Evolutionary conservation across 2,113 vertebrate genomes (phyloP), one percentile per base, ranked within the genome.

Genomic region (Apodemus sylvaticus): DNA sequence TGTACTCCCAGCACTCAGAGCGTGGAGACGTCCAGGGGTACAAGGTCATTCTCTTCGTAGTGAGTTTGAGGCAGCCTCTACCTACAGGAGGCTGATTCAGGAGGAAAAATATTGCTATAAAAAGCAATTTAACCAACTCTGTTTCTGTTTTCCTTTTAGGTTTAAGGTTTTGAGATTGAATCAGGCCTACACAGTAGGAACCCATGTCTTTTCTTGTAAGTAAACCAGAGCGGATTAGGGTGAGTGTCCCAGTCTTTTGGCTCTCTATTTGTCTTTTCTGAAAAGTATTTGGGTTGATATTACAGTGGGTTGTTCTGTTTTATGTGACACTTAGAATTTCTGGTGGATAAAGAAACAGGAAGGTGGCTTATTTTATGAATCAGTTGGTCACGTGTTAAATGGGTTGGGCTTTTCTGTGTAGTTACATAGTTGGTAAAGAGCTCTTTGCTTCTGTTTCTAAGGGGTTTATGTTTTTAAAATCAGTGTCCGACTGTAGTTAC

Each of bases 151-250:
- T 95, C 16, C 93, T 97, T 66, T 94, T 96, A 99, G 98, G 98
- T 96, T 96, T 94, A 92, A 94, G 71, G 94, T 93, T 96, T 81
- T 94, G 88, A 97, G 95, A 97, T 94, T 97, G 96, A 97, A 45
- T 64, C 73, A 97, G 96, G 87, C 97, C 92, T 96, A 12, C 96
- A 66, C 92, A 53, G 73, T 97, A 96, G 97, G 98, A 98, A 94
- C 97, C 98, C 98, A 99, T 99, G 99, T 99, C 99, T 98, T 99
- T 99, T 97, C 98, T 99, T 98, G 98, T 99, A 98, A 99, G 98
- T 99, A 99, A 98, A 98, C 98, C 98, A 98, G 98, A 99, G 88
- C 98, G 98, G 92, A 98, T 99, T 97, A 98, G 98, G 98, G 98
- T 99, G 98, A 99, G 98, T 99, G 98, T 98, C 94, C 96, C 97